These are phyloP conservation scores for Eupithecia subumbrata DNA, from an alignment of 2,888 invertebrate genomes.

Conservation along the genomic window DNA sequence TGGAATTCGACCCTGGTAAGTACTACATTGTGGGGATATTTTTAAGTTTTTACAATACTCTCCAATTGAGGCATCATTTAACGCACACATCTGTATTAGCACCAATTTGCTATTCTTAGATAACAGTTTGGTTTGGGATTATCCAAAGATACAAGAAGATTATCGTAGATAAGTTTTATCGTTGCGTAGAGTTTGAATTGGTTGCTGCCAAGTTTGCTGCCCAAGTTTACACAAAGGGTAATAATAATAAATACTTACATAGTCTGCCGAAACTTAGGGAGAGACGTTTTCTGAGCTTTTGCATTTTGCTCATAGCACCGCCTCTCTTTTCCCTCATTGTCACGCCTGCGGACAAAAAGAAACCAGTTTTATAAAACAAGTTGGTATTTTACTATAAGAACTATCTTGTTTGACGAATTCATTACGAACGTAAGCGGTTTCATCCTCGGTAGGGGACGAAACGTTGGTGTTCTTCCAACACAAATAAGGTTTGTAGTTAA, in stretches of 20 bases:
- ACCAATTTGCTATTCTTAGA: conserved; percentile 15
- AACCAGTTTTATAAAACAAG: conserved; percentile 43
- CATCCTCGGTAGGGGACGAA: no score
- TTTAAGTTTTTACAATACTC: conserved; percentile 6
- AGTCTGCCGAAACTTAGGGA: conserved; percentile 98
- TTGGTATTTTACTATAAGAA: no score
- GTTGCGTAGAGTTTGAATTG: background rate
- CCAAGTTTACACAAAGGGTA: background rate
- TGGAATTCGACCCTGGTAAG: background rate
- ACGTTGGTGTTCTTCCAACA: no score
- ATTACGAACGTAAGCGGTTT: no score
- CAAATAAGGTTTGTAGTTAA: no score
- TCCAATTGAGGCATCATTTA: conserved; percentile 24
- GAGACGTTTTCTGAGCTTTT: conserved; percentile 97
- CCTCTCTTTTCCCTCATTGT: conserved; percentile 97
- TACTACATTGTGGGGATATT: conserved; percentile 22
- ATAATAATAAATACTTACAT: conserved; percentile 88
- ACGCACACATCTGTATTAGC: conserved; percentile 18
- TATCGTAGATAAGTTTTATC: background rate
- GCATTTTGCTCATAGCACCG: conserved; percentile 95
- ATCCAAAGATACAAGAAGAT: background rate
- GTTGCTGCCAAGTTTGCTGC: background rate
- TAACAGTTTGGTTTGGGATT: background rate
- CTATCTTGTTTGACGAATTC: no score
- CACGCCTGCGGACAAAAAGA: conserved; percentile 86